Percentiles rank a stretch among this genome's conserved stretches.
phyloP scores from a whole-genome alignment of 2,888 invertebrate species.

The Aporophyla lueneburgensis region DNA sequence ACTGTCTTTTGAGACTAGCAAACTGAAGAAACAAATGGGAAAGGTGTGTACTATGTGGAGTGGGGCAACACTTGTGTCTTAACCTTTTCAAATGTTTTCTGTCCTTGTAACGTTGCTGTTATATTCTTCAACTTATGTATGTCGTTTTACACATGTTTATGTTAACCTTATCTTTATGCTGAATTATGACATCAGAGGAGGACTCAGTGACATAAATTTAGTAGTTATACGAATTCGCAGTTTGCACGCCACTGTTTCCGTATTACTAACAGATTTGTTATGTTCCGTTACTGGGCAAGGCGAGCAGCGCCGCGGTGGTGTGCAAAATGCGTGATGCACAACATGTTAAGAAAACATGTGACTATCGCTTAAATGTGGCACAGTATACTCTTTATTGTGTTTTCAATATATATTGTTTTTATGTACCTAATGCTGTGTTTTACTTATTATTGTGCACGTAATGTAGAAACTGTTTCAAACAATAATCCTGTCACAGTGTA shows the following conservation, averaged over 20 bases:
- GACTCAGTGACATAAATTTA: not conserved
- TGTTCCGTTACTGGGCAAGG: not conserved
- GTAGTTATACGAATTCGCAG: not conserved
- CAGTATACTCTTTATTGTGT: slow-evolving; percentile 21
- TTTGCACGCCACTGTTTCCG: not conserved
- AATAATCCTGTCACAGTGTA: not conserved
- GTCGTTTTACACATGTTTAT: slow-evolving; percentile 23
- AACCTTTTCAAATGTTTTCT: not conserved
- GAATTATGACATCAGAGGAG: slow-evolving; percentile 4
- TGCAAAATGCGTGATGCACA: slow-evolving; percentile 7
- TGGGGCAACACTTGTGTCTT: not conserved
- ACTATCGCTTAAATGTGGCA: slow-evolving; percentile 12
- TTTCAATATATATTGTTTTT: slow-evolving; percentile 29
- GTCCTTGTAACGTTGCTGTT: not conserved
- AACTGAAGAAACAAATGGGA: slow-evolving; percentile 81
- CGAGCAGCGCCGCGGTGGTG: not conserved
- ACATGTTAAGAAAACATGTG: not conserved
- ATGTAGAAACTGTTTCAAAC: not conserved
- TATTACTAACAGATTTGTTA: not conserved
- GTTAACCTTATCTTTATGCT: slow-evolving; percentile 38
- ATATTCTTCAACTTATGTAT: not conserved
- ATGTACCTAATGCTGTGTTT: slow-evolving; percentile 9
- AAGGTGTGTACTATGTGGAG: slow-evolving; percentile 76
- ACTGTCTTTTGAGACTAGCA: slow-evolving; percentile 77
- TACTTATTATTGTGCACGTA: not conserved